These are phyloP conservation scores for Xyliphius kryptos DNA, from an alignment of 2,113 vertebrate genomes.

Conservation along the genomic window DNA sequence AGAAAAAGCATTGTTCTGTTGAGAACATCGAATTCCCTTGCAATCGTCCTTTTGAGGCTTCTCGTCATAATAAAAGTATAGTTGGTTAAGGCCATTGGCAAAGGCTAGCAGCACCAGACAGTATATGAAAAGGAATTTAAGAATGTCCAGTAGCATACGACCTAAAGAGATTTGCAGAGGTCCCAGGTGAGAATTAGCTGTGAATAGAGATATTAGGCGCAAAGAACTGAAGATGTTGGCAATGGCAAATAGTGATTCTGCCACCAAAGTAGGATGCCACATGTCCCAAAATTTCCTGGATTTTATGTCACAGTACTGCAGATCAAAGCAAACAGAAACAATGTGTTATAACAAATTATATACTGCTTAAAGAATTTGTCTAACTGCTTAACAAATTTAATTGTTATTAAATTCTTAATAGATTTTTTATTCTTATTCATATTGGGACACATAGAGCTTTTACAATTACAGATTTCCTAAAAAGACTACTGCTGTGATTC, in stretches of 20 bases:
- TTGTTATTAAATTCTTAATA: too few relatives aligned
- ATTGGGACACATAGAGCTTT: too few relatives aligned
- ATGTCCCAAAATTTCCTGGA: constrained; percentile 89
- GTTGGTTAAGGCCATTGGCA: constrained; percentile 96
- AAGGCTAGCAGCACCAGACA: too few relatives aligned
- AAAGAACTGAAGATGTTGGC: constrained; percentile 98
- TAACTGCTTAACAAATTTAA: too few relatives aligned
- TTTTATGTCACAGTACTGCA: constrained; percentile 82
- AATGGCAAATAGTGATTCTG: constrained; percentile 95
- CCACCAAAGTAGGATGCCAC: constrained; percentile 96
- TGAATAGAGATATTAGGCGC: constrained; percentile 97
- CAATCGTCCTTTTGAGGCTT: constrained; percentile 76
- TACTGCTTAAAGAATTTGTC: too few relatives aligned
- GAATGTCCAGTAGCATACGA: constrained; percentile 96
- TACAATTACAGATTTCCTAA: too few relatives aligned
- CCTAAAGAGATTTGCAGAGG: constrained; percentile 97
- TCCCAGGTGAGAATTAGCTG: too few relatives aligned
- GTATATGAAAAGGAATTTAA: too few relatives aligned
- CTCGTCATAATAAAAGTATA: constrained; percentile 98
- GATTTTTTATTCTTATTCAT: too few relatives aligned
- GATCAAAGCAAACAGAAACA: neutral
- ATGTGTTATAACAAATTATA: too few relatives aligned
- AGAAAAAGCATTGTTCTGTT: constrained; percentile 98
- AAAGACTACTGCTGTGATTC: too few relatives aligned
- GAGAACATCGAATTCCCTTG: constrained; percentile 94